A percentile compares a stretch with the other conserved stretches of the same genome.
Evolutionary conservation across 2,797 vertebrate genomes (phyloP).

Genomic region (Hydrophis major): DNA sequence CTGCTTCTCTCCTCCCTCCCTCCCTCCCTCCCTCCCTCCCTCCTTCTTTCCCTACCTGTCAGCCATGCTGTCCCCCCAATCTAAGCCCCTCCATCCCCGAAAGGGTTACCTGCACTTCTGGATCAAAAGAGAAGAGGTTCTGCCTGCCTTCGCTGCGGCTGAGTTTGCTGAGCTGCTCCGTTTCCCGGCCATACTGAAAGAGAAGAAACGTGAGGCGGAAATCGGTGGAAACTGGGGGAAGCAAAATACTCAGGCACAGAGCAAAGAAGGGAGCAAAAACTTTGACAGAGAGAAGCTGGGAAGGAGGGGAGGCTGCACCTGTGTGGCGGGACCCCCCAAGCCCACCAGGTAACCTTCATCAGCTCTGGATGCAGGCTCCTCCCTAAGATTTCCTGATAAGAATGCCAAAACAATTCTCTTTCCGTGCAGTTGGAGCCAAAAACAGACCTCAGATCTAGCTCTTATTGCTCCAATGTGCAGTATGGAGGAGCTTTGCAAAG

Average conservation of each 20-base stretch:
- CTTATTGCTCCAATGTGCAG: too few relatives aligned
- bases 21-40: too few relatives aligned
- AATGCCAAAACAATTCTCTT: too few relatives aligned
- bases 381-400: too few relatives aligned
- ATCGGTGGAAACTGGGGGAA: not conserved
- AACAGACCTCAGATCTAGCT: too few relatives aligned
- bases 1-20: not conserved
- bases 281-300: not conserved
- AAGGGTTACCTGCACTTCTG: constrained; percentile 87
- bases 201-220: constrained; percentile 18
- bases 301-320: not conserved
- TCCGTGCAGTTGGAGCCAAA: too few relatives aligned
- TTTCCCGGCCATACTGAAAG: constrained; percentile 90
- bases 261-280: not conserved
- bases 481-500: too few relatives aligned
- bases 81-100: too few relatives aligned
- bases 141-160: constrained; percentile 91
- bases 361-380: too few relatives aligned
- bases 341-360: not conserved
- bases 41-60: too few relatives aligned
- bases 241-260: not conserved
- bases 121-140: constrained; percentile 91
- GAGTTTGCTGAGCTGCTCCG: constrained; percentile 93
- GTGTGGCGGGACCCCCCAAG: not conserved
- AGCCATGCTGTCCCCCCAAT: not conserved